Conservation (phyloP, 2,113 vertebrate species). For the Esox niger region DNA sequence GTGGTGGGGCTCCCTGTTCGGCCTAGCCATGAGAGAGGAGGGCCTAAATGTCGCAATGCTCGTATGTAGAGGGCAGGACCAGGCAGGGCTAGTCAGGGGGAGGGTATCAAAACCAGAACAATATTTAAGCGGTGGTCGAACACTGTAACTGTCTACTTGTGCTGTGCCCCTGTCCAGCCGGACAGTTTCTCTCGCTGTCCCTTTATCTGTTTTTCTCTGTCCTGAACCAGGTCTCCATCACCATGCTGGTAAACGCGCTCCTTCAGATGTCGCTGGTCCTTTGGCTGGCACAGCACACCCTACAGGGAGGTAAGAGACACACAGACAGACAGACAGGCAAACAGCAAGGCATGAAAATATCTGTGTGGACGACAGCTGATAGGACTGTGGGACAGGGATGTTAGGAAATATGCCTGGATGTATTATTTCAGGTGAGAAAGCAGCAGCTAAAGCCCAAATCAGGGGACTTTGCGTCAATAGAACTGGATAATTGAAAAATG, state of each 20-base stretch:
- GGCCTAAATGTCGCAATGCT: constrained; percentile 12
- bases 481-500: too few species aligned
- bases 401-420: background rate
- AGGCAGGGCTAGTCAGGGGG: constrained; percentile 51
- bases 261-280: constrained; percentile 71
- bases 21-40: constrained; percentile 13
- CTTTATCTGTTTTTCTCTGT: constrained; percentile 11
- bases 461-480: background rate
- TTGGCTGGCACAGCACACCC: constrained; percentile 65
- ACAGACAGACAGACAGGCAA: too few species aligned
- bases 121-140: constrained; percentile 59
- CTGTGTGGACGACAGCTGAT: background rate
- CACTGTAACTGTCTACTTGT: constrained; percentile 18
- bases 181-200: constrained; percentile 13
- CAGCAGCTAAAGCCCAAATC: background rate
- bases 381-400: background rate
- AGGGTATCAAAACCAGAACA: constrained; percentile 30
- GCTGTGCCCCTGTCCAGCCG: constrained; percentile 13
- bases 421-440: background rate
- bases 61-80: constrained; percentile 55
- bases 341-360: too few species aligned
- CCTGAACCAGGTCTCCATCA: constrained; percentile 16
- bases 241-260: constrained; percentile 65
- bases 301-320: constrained; percentile 70
- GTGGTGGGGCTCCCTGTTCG: constrained; percentile 5